Evolutionary conservation across 2,888 invertebrate species (phyloP).

Genomic region (Argynnis bischoffii): DNA sequence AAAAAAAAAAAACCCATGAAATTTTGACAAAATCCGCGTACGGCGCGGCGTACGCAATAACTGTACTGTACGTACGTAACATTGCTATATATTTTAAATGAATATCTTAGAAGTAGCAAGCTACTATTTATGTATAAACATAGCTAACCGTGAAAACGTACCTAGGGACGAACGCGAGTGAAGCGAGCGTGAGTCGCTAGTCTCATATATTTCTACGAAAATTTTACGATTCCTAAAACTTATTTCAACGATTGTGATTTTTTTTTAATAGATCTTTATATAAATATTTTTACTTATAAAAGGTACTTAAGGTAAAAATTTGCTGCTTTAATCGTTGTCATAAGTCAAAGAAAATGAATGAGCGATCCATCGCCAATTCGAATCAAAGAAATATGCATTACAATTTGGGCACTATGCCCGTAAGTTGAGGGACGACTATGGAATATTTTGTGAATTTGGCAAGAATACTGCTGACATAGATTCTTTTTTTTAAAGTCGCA

Average conservation of each 20-base stretch:
- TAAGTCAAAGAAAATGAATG: conserved; percentile 21
- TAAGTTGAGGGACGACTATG: conserved; percentile 44
- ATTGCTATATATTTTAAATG: too few relatives aligned
- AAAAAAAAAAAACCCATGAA: too few relatives aligned
- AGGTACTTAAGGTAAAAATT: too few relatives aligned
- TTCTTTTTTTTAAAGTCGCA: conserved; percentile 48
- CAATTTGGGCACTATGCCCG: conserved; percentile 51
- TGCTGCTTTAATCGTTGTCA: neutral
- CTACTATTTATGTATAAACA: too few relatives aligned
- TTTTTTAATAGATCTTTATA: conserved; percentile 2
- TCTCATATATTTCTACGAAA: conserved; percentile 56
- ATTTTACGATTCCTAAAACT: conserved; percentile 70
- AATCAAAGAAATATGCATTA: conserved; percentile 43
- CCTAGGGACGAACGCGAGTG: too few relatives aligned
- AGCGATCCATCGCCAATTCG: conserved; percentile 18
- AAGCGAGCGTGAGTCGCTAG: too few relatives aligned
- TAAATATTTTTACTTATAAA: too few relatives aligned
- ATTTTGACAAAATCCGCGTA: too few relatives aligned
- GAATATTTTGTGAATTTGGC: conserved; percentile 49
- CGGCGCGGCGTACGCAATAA: too few relatives aligned
- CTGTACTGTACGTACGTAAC: too few relatives aligned
- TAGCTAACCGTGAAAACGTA: too few relatives aligned
- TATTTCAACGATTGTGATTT: conserved; percentile 54
- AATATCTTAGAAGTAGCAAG: too few relatives aligned
- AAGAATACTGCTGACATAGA: conserved; percentile 53